Evolutionary conservation across 2,888 invertebrate species (phyloP), one percentile per base, ranked within the genome.

Genomic region (Drosophila nigricruria): DNA sequence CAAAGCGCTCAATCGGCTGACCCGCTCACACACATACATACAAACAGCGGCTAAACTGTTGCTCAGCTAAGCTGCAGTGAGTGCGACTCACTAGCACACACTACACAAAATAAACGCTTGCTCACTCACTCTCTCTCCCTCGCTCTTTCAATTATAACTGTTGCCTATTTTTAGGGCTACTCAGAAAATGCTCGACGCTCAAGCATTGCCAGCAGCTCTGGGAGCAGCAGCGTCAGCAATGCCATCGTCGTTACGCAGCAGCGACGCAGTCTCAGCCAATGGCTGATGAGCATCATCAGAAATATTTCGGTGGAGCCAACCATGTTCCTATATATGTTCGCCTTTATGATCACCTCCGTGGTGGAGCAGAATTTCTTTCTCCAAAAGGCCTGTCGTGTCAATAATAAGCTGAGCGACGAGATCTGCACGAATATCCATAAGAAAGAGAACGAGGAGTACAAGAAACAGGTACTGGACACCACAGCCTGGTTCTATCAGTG

Each of bases 241-340:
- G 66, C 20, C 38, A 42, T 56, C 18, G 36, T 18, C 27, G 52
- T 60, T 32, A n/a, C n/a, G 9, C 1, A 5, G 27, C 42, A 47
- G 18, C 52, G 30, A 0, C 74, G 70, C 60, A 69, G 40, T 38
- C 6, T 38, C 16, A 18, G 67, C 34, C 53, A 70, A 12, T 67
- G 75, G 70, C 45, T 75, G 18, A 20, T 64, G 42, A 38, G 64
- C 47, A 43, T 49, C 42, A 47, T 83, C 14, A 58, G 6, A 0
- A 58, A 69, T 9, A 94, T 96, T 60, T 96, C 97, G 0, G 97
- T 98, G 25, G 98, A 98, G 90, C 97, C 98, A 0, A 95, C 96
- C 0, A 95, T 98, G 95, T 96, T 97, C 91, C 93, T 97, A 2
- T 98, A 97, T 90, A 97, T 98, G 97, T 95, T 97, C 94, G 96